Evolutionary conservation across 2,797 vertebrate genomes (phyloP).

Genomic region (Galagoides demidoff): DNA sequence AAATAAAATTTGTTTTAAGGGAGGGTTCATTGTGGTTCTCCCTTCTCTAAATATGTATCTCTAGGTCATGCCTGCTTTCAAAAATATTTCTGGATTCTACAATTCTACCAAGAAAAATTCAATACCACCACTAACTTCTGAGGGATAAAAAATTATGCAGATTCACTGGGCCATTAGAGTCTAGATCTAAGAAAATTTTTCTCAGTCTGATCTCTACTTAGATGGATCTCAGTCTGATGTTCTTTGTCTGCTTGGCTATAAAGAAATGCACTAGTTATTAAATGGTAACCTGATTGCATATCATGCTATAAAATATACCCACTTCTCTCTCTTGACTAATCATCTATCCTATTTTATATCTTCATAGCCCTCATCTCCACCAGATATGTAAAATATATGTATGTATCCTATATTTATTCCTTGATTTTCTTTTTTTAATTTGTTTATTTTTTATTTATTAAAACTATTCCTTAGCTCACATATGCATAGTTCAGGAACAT

Average conservation of each 20-base stretch:
- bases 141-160: conserved; percentile 5
- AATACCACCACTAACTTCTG: not conserved
- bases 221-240: not conserved
- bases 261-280: not conserved
- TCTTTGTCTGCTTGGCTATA: not conserved
- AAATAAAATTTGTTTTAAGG: conserved; percentile 49
- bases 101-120: not conserved
- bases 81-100: conserved; percentile 20
- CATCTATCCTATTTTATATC: not conserved
- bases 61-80: not conserved
- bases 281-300: not conserved
- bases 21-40: not conserved
- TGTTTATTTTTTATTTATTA: not conserved
- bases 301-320: not conserved
- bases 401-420: not conserved
- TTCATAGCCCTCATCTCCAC: not conserved
- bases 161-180: not conserved
- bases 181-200: not conserved
- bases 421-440: not conserved
- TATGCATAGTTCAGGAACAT: not conserved
- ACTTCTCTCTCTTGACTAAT: not conserved
- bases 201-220: not conserved
- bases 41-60: not conserved
- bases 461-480: not conserved
- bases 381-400: not conserved